Base-by-base conservation (phyloP, 2,888 invertebrate genomes). In the Pseudolycoriella hygida region DNA sequence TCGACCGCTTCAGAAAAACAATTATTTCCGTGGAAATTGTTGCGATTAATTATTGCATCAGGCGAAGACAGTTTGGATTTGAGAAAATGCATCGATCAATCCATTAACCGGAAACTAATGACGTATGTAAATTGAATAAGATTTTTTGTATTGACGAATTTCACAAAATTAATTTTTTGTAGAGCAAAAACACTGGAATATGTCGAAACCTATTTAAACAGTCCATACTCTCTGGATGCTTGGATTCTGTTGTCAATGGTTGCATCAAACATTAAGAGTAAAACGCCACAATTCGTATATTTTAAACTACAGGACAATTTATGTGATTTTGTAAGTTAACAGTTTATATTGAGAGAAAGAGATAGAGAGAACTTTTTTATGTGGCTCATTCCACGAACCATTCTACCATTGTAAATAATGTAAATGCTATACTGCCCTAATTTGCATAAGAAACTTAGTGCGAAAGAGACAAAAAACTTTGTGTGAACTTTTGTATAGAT, bases 171-270 rank as follows among this genome's bases (percentile, higher is more conserved):
- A 25, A 2, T 43, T 46, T 31, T 17, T 41, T 45, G n/a, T 20
- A 64, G 63, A 19, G 46, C 56, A 2, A 50, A 54, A 37, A 52
- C 58, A 19, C 51, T 64, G 3, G 53, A 56, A 19, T 54, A 56
- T 1, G 57, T 64, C 25, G 60, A 64, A 46, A 62, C 64, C 0
- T 62, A 64, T 48, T 50, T 62, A 17, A 50, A 56, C 15, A 61
- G 62, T 0, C 54, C 59, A 2, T 62, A 62, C 51, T 63, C 60
- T 4, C 61, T 61, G 1, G 64, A 64, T 48, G 64, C 64, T 2
- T 64, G 64, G 64, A 54, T 59, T 5, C 47, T 64, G 17, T 51
- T 64, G 2, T 61, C 60, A 48, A 60, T 62, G 14, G 57, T 64
- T 39, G 59, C 58, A 5, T 60, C 58, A 3, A 63, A 62, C 44